Conservation (phyloP, 2,888 invertebrate species). For the Lithophane socia region DNA sequence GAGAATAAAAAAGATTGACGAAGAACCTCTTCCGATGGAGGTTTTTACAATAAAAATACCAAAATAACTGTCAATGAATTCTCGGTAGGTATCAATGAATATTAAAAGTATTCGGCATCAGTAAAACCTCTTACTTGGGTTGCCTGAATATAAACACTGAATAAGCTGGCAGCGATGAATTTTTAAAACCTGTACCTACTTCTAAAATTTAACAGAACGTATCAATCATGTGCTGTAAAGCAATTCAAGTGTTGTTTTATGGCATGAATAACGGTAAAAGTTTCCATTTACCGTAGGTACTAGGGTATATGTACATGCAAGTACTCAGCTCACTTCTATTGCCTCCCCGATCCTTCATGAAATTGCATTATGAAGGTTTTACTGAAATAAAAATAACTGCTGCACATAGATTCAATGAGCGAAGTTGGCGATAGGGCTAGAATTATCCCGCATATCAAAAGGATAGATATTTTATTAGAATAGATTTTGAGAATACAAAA, state of each 20-base stretch:
- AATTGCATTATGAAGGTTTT: constrained; percentile 34
- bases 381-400: constrained; percentile 9
- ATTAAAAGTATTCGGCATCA: background rate
- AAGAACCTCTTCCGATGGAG: background rate
- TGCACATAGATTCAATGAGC: background rate
- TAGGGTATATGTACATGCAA: background rate
- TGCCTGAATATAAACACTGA: constrained; percentile 17
- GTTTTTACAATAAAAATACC: background rate
- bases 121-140: background rate
- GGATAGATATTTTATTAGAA: background rate
- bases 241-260: constrained; percentile 45
- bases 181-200: constrained; percentile 15
- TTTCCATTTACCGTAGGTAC: constrained; percentile 27
- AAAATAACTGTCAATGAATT: constrained; percentile 1
- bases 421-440: too few relatives aligned
- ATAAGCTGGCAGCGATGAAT: background rate
- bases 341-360: constrained; percentile 40
- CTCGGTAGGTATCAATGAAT: too few relatives aligned
- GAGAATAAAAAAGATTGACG: background rate
- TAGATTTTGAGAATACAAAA: background rate
- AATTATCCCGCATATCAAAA: background rate
- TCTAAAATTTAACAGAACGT: constrained; percentile 29
- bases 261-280: constrained; percentile 43
- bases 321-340: constrained; percentile 20
- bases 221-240: constrained; percentile 55